phyloP scores from a whole-genome alignment of 2,113 vertebrate genomes.

The Anarrhichthys ocellatus region DNA sequence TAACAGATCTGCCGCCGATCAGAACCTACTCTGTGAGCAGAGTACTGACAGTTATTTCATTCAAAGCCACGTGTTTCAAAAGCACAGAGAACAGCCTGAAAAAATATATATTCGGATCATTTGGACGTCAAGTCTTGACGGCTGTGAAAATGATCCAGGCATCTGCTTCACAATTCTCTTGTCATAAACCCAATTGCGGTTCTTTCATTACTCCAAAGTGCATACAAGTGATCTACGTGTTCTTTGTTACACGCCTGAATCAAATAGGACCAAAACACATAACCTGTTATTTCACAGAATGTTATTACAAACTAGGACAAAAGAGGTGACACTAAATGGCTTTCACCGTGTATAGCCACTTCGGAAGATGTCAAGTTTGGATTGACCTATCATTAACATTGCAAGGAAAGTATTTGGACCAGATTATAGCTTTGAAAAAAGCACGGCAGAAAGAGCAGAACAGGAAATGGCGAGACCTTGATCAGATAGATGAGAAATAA shows the following conservation, averaged over 20 bases:
- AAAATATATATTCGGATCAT: background rate
- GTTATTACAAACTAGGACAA: slow-evolving; percentile 1
- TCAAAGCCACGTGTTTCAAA: background rate
- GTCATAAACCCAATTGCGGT: background rate
- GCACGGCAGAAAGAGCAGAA: background rate
- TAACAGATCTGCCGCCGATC: background rate
- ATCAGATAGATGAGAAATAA: background rate
- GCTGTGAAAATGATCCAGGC: slow-evolving; percentile 4
- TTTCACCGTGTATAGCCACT: background rate
- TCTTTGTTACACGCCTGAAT: slow-evolving; percentile 1
- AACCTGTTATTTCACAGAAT: slow-evolving; percentile 9
- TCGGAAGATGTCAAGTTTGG: slow-evolving; percentile 8
- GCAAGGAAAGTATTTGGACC: background rate
- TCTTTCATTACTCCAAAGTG: slow-evolving; percentile 19
- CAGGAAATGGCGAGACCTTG: background rate
- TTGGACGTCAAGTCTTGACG: background rate
- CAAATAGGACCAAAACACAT: slow-evolving; percentile 23
- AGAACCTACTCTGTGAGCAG: background rate
- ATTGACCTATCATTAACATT: slow-evolving; percentile 21
- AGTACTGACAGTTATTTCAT: background rate
- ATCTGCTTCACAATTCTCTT: slow-evolving; percentile 8
- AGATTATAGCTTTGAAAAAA: background rate
- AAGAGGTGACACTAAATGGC: slow-evolving; percentile 2
- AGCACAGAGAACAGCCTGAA: no score
- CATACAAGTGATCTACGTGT: background rate